Conservation (phyloP, 2,113 vertebrate species). For the Sceloporus tristichus region DNA sequence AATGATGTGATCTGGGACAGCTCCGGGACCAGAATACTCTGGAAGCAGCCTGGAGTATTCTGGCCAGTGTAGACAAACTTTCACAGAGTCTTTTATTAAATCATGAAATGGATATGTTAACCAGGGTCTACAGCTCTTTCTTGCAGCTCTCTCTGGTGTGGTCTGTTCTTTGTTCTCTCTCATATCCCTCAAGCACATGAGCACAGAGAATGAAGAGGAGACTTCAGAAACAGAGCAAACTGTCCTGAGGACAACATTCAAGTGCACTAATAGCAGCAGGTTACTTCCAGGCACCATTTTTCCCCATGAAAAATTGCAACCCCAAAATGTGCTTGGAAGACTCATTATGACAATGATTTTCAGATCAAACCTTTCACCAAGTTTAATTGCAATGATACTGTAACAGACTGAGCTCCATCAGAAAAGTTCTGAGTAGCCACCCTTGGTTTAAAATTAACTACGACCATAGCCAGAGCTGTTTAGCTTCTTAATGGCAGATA, state of each 20-base stretch:
- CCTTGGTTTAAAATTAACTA: conserved; percentile 42
- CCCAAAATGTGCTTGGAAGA: not conserved
- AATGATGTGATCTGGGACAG: no score
- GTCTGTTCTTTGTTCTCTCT: not conserved
- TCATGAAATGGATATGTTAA: no score
- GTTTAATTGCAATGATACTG: conserved; percentile 3
- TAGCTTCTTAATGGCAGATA: conserved; percentile 58
- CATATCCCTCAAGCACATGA: not conserved
- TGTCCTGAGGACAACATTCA: not conserved
- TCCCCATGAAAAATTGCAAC: not conserved
- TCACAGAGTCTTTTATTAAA: not conserved
- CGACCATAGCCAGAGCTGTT: conserved; percentile 39
- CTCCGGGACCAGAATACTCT: no score
- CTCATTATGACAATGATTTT: not conserved
- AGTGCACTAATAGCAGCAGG: not conserved
- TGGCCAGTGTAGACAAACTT: no score
- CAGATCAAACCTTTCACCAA: not conserved
- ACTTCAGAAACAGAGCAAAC: not conserved
- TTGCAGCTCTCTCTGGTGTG: not conserved
- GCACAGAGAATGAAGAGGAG: not conserved
- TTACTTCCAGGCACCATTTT: no score
- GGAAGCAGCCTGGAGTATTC: no score
- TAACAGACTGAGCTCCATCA: not conserved
- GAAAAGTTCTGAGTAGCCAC: not conserved
- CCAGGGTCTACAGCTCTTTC: not conserved